phyloP scores from a whole-genome alignment of 2,113 vertebrate genomes.

The Cnemophilus loriae region DNA sequence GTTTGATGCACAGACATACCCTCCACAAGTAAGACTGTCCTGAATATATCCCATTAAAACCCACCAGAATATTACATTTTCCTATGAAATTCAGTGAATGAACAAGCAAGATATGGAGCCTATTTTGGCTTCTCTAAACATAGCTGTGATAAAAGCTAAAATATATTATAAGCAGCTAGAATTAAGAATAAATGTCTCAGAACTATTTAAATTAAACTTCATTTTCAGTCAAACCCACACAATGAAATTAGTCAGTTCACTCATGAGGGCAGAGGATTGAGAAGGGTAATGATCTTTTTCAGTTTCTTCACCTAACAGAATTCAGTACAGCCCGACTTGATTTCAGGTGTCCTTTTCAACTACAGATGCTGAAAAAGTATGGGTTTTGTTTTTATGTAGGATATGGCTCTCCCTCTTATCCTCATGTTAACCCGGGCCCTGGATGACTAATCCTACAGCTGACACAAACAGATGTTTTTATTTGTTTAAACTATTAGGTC shows the following conservation, averaged over 20 bases:
- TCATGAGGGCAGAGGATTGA: neutral
- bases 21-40: neutral
- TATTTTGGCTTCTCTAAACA: neutral
- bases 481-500: conserved; percentile 61
- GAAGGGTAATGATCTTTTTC: neutral
- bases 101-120: neutral
- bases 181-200: neutral
- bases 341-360: neutral
- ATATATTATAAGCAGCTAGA: neutral
- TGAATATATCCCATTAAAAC: neutral
- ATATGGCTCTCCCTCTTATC: neutral
- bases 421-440: neutral
- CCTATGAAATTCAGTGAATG: neutral
- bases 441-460: neutral
- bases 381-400: neutral
- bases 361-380: neutral
- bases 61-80: neutral
- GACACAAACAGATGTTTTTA: conserved; percentile 40
- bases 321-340: neutral
- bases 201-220: neutral
- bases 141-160: neutral
- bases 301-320: neutral
- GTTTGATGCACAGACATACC: neutral
- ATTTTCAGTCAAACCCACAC: neutral
- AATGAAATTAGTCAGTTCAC: neutral